These are phyloP conservation scores for Pycnomerus fuliginosus DNA, from an alignment of 2,888 invertebrate species.

Conservation along the genomic window DNA sequence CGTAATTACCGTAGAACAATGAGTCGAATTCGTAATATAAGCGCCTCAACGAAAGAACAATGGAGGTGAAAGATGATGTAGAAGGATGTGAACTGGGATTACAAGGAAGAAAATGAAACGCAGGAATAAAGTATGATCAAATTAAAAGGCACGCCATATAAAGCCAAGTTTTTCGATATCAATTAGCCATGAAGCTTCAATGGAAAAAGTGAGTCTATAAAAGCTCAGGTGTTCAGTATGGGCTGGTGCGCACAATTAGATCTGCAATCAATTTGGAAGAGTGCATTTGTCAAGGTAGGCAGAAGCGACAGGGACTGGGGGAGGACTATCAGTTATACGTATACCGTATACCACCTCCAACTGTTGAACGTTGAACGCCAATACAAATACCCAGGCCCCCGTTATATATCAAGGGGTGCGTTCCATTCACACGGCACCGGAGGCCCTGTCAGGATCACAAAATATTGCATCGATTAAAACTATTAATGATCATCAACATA, in stretches of 20 bases:
- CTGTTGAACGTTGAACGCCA: slow-evolving; percentile 43
- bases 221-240: slow-evolving; percentile 2
- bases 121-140: slow-evolving; percentile 36
- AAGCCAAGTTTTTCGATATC: background rate
- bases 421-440: slow-evolving; percentile 26
- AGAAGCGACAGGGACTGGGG: too few species aligned
- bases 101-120: slow-evolving; percentile 39
- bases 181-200: background rate
- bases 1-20: slow-evolving; percentile 39
- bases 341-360: slow-evolving; percentile 37
- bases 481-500: slow-evolving; percentile 44
- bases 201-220: background rate
- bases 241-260: slow-evolving; percentile 35
- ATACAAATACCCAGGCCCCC: slow-evolving; percentile 34
- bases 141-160: slow-evolving; percentile 34
- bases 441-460: slow-evolving; percentile 33
- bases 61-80: slow-evolving; percentile 40
- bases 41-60: slow-evolving; percentile 34
- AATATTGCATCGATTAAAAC: slow-evolving; percentile 46
- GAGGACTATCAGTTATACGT: slow-evolving; percentile 35
- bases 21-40: slow-evolving; percentile 34
- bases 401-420: slow-evolving; percentile 38
- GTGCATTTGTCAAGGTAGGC: slow-evolving; percentile 38
- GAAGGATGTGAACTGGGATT: slow-evolving; percentile 35
- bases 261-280: slow-evolving; percentile 38